These are phyloP conservation scores for Phalera bucephala DNA, from an alignment of 2,888 invertebrate genomes.

Conservation along the genomic window DNA sequence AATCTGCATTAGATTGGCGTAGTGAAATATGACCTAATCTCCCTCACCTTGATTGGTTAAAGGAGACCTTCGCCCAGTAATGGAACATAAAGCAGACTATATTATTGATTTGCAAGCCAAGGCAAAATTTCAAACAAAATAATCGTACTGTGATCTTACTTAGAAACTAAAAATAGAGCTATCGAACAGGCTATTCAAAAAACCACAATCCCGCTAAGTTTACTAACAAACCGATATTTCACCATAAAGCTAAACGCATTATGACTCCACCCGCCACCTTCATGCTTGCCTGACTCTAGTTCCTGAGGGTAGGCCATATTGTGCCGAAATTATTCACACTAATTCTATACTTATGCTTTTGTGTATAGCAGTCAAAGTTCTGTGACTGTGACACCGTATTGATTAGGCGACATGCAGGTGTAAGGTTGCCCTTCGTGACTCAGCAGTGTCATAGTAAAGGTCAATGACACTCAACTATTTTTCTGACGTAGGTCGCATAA, in stretches of 20 bases:
- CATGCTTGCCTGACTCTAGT: slow-evolving; percentile 39
- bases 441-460: slow-evolving; percentile 28
- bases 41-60: no score
- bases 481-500: no score
- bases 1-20: no score
- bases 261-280: slow-evolving; percentile 28
- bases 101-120: no score
- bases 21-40: no score
- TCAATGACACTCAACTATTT: slow-evolving; percentile 37
- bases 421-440: slow-evolving; percentile 39
- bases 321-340: slow-evolving; percentile 13
- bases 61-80: no score
- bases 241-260: background rate
- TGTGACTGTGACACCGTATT: slow-evolving; percentile 26
- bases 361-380: slow-evolving; percentile 14
- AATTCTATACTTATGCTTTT: slow-evolving; percentile 2
- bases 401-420: slow-evolving; percentile 37
- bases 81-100: no score
- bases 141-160: no score
- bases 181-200: no score
- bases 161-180: no score
- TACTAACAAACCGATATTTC: background rate
- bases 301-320: slow-evolving; percentile 30
- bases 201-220: slow-evolving; percentile 2
- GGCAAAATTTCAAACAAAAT: no score